These are phyloP conservation scores for Coenobita brevimanus DNA, from an alignment of 1,140 invertebrate species.

Conservation along the genomic window DNA sequence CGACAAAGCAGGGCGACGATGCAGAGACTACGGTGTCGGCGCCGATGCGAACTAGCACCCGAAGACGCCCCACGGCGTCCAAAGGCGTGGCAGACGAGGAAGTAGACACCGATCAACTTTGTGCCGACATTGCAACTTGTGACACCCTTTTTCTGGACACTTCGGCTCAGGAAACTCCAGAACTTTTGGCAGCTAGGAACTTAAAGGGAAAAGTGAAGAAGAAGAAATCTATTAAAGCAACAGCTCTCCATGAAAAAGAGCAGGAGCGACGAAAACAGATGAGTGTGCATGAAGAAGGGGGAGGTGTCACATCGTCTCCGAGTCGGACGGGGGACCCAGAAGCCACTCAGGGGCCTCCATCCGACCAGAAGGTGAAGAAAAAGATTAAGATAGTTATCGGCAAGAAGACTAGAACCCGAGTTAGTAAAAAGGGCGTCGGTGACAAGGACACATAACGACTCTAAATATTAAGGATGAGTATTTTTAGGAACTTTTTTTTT, in stretches of 20 bases:
- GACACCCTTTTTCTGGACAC: slow-evolving; percentile 68
- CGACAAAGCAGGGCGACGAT: background rate
- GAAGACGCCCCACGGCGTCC: slow-evolving; percentile 4
- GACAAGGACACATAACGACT: no score
- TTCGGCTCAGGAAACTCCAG: slow-evolving; percentile 62
- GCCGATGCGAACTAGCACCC: slow-evolving; percentile 19
- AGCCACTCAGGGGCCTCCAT: no score
- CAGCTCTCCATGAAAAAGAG: slow-evolving; percentile 18
- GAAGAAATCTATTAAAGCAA: slow-evolving; percentile 53
- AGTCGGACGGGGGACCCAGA: no score
- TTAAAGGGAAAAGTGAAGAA: slow-evolving; percentile 67
- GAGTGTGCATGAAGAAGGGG: no score
- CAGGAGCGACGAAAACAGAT: background rate
- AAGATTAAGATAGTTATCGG: no score
- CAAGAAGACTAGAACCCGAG: no score
- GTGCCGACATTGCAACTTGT: slow-evolving; percentile 65
- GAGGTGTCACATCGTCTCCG: no score
- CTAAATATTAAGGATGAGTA: no score
- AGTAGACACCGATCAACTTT: slow-evolving; percentile 55
- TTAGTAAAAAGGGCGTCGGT: no score
- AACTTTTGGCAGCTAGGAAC: slow-evolving; percentile 64
- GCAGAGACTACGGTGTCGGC: background rate
- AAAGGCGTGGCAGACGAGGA: background rate
- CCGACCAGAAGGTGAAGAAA: no score
- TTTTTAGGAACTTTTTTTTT: no score